Conservation (phyloP, 2,888 invertebrate species). For the Drosophila fungiperda region DNA sequence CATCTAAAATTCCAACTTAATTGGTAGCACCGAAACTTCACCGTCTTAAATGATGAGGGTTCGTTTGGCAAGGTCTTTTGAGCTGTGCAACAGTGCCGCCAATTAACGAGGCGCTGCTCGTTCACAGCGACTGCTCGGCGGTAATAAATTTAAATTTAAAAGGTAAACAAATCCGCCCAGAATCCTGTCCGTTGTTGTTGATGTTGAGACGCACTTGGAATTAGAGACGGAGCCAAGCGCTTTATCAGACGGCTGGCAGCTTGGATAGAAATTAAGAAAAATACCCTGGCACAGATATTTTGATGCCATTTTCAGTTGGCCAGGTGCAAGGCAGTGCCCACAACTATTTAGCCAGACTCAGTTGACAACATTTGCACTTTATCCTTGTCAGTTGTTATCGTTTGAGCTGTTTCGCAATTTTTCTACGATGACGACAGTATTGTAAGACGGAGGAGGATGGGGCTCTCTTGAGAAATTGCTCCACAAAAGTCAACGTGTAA, state of each 20-base stretch:
- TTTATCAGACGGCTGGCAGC: conserved; percentile 70
- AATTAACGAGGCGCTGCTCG: conserved; percentile 61
- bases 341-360: conserved; percentile 54
- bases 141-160: conserved; percentile 79
- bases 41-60: conserved; percentile 67
- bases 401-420: conserved; percentile 61
- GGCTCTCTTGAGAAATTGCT: conserved; percentile 76
- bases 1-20: conserved; percentile 20
- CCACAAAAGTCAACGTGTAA: conserved; percentile 82
- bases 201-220: conserved; percentile 24
- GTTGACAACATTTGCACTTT: conserved; percentile 78
- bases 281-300: conserved; percentile 35
- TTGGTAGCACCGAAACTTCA: conserved; percentile 32
- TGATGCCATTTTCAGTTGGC: conserved; percentile 22
- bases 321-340: conserved; percentile 28
- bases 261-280: conserved; percentile 63
- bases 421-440: conserved; percentile 43
- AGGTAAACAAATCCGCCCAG: conserved; percentile 64
- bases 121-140: conserved; percentile 24
- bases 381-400: conserved; percentile 79
- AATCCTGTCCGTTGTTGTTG: conserved; percentile 11
- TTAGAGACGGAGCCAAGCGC: conserved; percentile 28
- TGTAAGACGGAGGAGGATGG: conserved; percentile 1
- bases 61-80: conserved; percentile 52
- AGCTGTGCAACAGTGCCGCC: conserved; percentile 56